Evolutionary conservation across 2,797 vertebrate species (phyloP).

Genomic region (Esox lucius): DNA sequence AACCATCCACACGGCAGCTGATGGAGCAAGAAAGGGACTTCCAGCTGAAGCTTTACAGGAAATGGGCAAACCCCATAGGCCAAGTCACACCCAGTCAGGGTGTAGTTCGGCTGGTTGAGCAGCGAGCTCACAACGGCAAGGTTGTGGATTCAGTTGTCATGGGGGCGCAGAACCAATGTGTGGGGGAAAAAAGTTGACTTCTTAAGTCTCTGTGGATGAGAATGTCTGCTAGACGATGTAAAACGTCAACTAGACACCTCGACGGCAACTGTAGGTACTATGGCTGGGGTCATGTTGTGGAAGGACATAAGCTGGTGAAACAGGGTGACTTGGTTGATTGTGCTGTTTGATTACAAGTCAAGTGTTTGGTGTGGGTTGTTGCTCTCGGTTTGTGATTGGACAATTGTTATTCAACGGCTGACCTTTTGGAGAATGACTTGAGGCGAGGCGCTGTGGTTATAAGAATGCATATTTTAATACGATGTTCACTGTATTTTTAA

Average conservation of each 20-base stretch:
- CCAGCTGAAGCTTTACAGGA: not conserved
- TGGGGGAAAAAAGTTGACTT: too few species aligned
- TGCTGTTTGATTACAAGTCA: conserved; percentile 49
- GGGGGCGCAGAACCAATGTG: not conserved
- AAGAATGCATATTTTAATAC: not conserved
- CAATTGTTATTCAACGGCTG: conserved; percentile 46
- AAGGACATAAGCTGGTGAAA: conserved; percentile 3
- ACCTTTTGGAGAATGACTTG: conserved; percentile 33
- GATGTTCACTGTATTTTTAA: not conserved
- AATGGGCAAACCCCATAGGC: conserved; percentile 37
- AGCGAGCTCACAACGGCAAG: not conserved
- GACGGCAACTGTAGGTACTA: not conserved
- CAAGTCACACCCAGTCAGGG: conserved; percentile 10
- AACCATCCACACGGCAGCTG: not conserved
- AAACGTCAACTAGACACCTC: not conserved
- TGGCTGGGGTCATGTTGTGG: conserved; percentile 18
- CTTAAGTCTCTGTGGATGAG: too few species aligned
- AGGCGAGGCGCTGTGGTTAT: not conserved
- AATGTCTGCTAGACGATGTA: too few species aligned
- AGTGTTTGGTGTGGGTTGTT: conserved; percentile 21
- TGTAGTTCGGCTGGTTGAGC: too few species aligned
- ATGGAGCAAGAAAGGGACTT: not conserved
- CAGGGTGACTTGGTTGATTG: conserved; percentile 29
- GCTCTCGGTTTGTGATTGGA: conserved; percentile 28
- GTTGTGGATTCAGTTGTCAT: too few species aligned